Conservation (phyloP, 2,797 vertebrate genomes). For the Malurus splendens region DNA sequence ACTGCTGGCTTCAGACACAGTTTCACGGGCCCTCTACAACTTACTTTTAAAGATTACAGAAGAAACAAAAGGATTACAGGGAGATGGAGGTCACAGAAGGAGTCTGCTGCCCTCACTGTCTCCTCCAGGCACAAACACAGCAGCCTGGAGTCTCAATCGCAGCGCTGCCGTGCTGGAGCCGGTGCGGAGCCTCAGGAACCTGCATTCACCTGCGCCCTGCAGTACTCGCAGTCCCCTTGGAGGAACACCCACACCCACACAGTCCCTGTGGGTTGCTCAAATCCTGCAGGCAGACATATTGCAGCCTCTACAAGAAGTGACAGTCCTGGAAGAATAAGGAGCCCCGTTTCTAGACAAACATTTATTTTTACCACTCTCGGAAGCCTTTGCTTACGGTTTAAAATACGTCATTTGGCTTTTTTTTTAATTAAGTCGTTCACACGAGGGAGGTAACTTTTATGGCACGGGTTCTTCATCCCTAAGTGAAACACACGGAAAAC, state of each 20-base stretch:
- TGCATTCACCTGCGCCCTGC: slow-evolving; percentile 2
- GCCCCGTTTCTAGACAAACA: neutral
- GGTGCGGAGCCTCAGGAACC: neutral
- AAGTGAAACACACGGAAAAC: neutral
- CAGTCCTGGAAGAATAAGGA: neutral
- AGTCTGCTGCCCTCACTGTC: neutral
- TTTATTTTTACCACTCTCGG: neutral
- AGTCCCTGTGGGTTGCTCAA: neutral
- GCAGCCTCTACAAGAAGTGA: neutral
- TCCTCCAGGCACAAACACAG: fast-evolving
- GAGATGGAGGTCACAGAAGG: neutral
- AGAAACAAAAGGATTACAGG: neutral
- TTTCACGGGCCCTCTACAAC: neutral
- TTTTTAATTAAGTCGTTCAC: neutral
- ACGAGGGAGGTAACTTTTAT: neutral
- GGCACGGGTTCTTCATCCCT: neutral
- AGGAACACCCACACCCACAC: neutral
- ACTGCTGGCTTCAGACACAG: neutral
- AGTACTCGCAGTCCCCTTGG: neutral
- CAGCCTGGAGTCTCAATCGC: neutral
- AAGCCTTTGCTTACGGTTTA: neutral
- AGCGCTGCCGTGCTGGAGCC: fast-evolving
- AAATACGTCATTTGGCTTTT: neutral
- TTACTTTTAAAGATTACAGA: neutral
- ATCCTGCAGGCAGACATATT: slow-evolving; percentile 22